Evolutionary conservation across 2,113 vertebrate genomes (phyloP).

Genomic region (Trichechus manatus): DNA sequence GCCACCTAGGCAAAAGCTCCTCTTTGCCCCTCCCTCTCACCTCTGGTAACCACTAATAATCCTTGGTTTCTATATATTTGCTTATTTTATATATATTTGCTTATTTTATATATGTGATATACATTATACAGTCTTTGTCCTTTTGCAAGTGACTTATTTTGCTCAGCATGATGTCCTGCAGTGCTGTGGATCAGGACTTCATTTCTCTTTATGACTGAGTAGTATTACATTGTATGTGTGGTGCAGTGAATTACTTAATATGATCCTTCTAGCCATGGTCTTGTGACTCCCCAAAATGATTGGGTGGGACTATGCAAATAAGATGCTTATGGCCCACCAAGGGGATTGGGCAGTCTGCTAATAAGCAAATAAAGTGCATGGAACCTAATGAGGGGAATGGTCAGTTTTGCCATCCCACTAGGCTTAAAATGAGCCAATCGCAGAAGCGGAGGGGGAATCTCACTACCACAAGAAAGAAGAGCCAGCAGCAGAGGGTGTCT

Average conservation of each 20-base stretch:
- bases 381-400: not conserved
- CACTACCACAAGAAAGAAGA: too few relatives aligned
- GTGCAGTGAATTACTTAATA: not conserved
- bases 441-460: not conserved
- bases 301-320: not conserved
- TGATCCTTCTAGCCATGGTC: not conserved
- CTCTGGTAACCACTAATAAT: not conserved
- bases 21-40: not conserved
- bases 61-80: not conserved
- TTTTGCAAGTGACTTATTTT: not conserved
- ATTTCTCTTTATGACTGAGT: not conserved
- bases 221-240: not conserved
- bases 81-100: not conserved
- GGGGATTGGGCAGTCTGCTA: too few relatives aligned
- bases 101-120: not conserved
- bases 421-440: not conserved
- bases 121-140: not conserved
- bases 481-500: too few relatives aligned
- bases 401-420: not conserved
- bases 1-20: too few relatives aligned
- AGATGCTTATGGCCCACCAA: not conserved
- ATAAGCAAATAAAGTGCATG: not conserved
- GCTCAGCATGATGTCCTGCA: not conserved
- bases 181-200: not conserved
- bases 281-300: not conserved